These are phyloP conservation scores for Ambastaia sidthimunki DNA, from an alignment of 2,797 vertebrate species.

Conservation along the genomic window DNA sequence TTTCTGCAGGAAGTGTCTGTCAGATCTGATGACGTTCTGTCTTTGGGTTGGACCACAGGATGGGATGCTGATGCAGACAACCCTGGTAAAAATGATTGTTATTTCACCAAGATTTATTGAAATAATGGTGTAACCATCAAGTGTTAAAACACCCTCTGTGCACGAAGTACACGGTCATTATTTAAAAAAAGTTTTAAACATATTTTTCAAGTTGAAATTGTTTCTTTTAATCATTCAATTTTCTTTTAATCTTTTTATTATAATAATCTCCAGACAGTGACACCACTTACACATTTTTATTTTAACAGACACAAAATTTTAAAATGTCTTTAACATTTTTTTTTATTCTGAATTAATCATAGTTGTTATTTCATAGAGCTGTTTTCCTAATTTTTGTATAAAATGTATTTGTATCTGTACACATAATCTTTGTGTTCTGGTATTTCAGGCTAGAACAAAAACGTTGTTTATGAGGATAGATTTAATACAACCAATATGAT, in stretches of 20 bases:
- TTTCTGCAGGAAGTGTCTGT: slow-evolving; percentile 71
- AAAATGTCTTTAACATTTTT: too few relatives aligned
- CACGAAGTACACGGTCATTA: background rate
- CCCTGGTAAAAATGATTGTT: slow-evolving; percentile 68
- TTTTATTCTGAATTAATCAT: too few relatives aligned
- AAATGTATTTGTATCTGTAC: background rate
- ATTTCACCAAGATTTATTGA: too few relatives aligned
- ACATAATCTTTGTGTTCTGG: background rate
- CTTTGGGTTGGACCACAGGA: slow-evolving; percentile 89
- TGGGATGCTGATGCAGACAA: slow-evolving; percentile 78
- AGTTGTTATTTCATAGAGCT: too few relatives aligned
- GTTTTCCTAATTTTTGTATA: background rate
- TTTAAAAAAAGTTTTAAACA: background rate
- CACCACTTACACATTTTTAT: too few relatives aligned
- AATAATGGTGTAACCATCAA: background rate
- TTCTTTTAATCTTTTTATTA: too few relatives aligned
- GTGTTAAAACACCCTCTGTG: background rate
- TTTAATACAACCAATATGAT: background rate
- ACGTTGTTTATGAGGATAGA: background rate
- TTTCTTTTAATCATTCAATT: too few relatives aligned
- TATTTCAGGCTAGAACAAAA: background rate
- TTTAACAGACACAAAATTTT: too few relatives aligned
- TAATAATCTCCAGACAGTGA: too few relatives aligned
- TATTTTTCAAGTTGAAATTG: background rate
- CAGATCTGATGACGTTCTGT: slow-evolving; percentile 80